Evolutionary conservation across 1,140 invertebrate species (phyloP).

Genomic region (Aphaenogaster rudis): DNA sequence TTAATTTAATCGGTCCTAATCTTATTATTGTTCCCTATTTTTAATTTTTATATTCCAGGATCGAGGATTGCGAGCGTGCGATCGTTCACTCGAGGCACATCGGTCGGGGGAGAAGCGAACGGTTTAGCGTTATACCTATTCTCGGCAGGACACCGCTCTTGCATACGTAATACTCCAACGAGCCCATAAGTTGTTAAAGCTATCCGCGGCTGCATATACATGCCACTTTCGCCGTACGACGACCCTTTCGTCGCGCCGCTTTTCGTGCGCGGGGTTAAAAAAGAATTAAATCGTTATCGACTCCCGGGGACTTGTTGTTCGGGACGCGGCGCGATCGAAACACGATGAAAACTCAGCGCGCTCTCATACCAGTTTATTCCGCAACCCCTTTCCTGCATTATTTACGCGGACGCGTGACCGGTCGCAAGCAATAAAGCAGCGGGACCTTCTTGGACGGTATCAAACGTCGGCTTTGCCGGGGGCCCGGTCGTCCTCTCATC

Average conservation of each 20-base stretch:
- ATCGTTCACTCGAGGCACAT: background rate
- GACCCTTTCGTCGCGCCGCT: constrained; percentile 43
- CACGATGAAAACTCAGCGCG: constrained; percentile 44
- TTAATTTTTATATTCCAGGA: background rate
- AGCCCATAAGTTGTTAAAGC: constrained; percentile 46
- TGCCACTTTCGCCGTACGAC: constrained; percentile 13
- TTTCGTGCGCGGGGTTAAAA: background rate
- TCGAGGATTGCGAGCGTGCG: background rate
- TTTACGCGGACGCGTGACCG: constrained; percentile 54
- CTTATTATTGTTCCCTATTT: too few relatives aligned
- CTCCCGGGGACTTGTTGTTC: constrained; percentile 31
- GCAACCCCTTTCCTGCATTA: constrained; percentile 61
- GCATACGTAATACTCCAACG: constrained; percentile 47
- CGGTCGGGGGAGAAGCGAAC: background rate
- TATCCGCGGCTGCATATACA: background rate
- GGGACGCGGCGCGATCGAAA: constrained; percentile 19
- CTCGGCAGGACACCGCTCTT: constrained; percentile 22
- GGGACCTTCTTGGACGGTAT: constrained; percentile 43
- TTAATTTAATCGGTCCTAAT: too few relatives aligned
- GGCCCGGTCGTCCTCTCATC: constrained; percentile 16
- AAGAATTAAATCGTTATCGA: constrained; percentile 53
- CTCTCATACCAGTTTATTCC: constrained; percentile 52
- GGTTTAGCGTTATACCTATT: constrained; percentile 28
- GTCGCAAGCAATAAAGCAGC: constrained; percentile 57
- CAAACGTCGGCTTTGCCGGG: constrained; percentile 43